phyloP scores from a whole-genome alignment of 2,888 invertebrate species.

The Agrotis ipsilon region DNA sequence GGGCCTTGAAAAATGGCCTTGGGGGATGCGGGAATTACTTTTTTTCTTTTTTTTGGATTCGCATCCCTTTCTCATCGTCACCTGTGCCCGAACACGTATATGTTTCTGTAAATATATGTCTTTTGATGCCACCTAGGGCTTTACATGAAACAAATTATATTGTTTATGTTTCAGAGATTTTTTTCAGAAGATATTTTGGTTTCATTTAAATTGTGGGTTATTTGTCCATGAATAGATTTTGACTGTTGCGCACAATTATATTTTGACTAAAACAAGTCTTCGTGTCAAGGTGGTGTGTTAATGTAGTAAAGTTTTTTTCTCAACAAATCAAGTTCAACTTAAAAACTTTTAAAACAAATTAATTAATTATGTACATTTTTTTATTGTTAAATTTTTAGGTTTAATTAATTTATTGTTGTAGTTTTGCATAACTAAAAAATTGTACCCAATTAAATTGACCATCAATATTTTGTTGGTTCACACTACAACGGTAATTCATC shows the following conservation, averaged over 20 bases:
- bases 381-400: too few relatives aligned
- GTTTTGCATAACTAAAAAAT: too few relatives aligned
- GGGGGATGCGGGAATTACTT: conserved; percentile 67
- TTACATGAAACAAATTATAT: conserved; percentile 27
- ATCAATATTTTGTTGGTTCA: too few relatives aligned
- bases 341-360: too few relatives aligned
- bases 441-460: too few relatives aligned
- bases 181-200: not conserved
- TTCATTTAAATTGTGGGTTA: too few relatives aligned
- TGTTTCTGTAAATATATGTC: conserved; percentile 51
- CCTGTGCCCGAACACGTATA: conserved; percentile 59
- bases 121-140: conserved; percentile 15
- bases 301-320: too few relatives aligned
- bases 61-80: conserved; percentile 68
- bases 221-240: not conserved
- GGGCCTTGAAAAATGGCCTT: conserved; percentile 68
- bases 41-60: conserved; percentile 67
- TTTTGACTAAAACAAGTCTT: not conserved
- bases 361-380: too few relatives aligned
- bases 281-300: not conserved
- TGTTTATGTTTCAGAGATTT: not conserved
- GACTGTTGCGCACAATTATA: not conserved
- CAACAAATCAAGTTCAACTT: too few relatives aligned
- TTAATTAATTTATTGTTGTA: too few relatives aligned
- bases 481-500: not conserved